phyloP scores from a whole-genome alignment of 2,113 vertebrate species.

The Dicerorhinus sumatrensis region DNA sequence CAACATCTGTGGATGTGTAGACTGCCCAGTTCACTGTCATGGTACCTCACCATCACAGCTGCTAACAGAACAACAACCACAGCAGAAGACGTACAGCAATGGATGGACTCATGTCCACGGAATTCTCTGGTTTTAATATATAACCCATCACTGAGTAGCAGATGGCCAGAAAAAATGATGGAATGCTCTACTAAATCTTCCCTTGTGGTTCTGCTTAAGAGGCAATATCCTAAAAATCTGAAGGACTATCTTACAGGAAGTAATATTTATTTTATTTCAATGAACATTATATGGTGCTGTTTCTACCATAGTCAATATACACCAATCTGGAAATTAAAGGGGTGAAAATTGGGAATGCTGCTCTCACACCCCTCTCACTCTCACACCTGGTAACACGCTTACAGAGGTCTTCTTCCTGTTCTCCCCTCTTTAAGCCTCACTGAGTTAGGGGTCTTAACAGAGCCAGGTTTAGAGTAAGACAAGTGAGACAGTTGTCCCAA shows the following conservation, averaged over 20 bases:
- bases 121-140: too few relatives aligned
- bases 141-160: not conserved
- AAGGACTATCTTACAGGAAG: not conserved
- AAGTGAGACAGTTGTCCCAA: not conserved
- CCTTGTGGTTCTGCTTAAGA: not conserved
- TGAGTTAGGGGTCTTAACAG: not conserved
- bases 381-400: too few relatives aligned
- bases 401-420: not conserved
- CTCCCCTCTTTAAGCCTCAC: not conserved
- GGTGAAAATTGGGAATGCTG: fast-evolving
- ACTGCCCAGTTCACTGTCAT: fast-evolving
- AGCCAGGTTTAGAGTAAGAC: too few relatives aligned
- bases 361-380: not conserved
- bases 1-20: too few relatives aligned
- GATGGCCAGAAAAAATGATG: not conserved
- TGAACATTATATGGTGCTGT: fast-evolving
- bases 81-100: fast-evolving
- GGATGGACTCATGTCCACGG: fast-evolving
- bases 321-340: not conserved
- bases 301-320: not conserved
- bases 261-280: too few relatives aligned
- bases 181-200: too few relatives aligned
- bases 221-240: not conserved
- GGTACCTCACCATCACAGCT: fast-evolving
- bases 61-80: not conserved